Conservation (phyloP, 2,113 vertebrate genomes). For the Anguilla japonica region DNA sequence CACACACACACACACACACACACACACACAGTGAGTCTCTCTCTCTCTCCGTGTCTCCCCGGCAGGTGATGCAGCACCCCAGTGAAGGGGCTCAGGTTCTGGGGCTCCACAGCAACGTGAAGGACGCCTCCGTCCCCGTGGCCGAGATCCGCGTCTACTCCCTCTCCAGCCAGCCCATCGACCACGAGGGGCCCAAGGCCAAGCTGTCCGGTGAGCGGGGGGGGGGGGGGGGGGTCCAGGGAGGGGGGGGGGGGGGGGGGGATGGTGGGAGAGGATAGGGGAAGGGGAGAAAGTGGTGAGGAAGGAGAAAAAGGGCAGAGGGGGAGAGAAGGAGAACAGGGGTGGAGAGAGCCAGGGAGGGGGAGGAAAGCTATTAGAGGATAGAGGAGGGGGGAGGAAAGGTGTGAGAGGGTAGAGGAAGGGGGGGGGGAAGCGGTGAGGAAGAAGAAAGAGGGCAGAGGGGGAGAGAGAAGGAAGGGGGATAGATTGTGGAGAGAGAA, state of each 20-base stretch:
- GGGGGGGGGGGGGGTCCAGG: background rate
- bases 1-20: background rate
- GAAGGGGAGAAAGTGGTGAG: background rate
- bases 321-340: background rate
- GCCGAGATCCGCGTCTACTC: constrained; percentile 87
- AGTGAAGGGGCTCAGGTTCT: constrained; percentile 85
- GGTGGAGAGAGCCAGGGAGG: background rate
- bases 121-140: constrained; percentile 82
- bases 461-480: background rate
- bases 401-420: no score
- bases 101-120: constrained; percentile 85
- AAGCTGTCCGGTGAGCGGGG: constrained; percentile 80
- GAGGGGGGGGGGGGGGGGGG: background rate
- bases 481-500: background rate
- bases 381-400: background rate
- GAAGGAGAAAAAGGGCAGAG: background rate
- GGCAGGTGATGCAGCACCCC: constrained; percentile 89
- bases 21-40: background rate
- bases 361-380: background rate
- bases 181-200: constrained; percentile 86
- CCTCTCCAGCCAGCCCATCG: constrained; percentile 88
- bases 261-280: background rate
- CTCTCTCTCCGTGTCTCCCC: background rate
- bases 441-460: background rate
- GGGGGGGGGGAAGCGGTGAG: background rate